Percentiles rank a stretch among this genome's conserved stretches.
These are phyloP conservation scores for Falco rusticolus DNA, from an alignment of 2,797 vertebrate genomes.

Conservation along the genomic window DNA sequence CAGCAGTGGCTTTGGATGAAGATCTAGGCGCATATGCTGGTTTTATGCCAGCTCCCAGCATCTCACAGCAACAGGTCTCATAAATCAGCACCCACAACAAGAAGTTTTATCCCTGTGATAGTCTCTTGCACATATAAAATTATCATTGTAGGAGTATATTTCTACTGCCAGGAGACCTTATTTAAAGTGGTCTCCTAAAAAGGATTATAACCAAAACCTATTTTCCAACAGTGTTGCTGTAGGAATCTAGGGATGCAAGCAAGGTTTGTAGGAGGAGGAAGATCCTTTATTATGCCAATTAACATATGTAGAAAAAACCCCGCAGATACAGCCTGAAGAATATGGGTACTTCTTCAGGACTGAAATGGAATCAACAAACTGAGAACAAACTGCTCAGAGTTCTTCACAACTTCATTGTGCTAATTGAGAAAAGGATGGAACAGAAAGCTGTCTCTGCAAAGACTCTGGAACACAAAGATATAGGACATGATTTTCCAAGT, in stretches of 20 bases:
- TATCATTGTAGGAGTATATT: background rate
- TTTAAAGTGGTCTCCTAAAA: background rate
- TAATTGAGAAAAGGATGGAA: background rate
- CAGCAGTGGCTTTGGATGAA: background rate
- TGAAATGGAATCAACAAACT: background rate
- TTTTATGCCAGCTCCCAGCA: background rate
- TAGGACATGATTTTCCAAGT: background rate
- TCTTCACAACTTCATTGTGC: background rate
- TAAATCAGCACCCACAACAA: background rate
- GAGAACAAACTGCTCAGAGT: background rate
- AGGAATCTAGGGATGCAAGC: background rate
- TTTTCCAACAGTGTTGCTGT: background rate
- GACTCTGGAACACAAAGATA: background rate
- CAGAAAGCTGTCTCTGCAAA: background rate
- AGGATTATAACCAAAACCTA: background rate
- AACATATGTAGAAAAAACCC: background rate
- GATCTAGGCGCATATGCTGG: background rate
- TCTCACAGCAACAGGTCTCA: background rate
- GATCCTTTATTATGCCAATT: background rate
- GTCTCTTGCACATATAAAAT: background rate
- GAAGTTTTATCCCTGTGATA: background rate
- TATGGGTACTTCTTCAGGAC: background rate
- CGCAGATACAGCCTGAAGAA: background rate
- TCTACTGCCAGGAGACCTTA: background rate
- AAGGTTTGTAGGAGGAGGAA: background rate